Conservation (phyloP, 2,797 vertebrate genomes). For the Rhinophrynus dorsalis region DNA sequence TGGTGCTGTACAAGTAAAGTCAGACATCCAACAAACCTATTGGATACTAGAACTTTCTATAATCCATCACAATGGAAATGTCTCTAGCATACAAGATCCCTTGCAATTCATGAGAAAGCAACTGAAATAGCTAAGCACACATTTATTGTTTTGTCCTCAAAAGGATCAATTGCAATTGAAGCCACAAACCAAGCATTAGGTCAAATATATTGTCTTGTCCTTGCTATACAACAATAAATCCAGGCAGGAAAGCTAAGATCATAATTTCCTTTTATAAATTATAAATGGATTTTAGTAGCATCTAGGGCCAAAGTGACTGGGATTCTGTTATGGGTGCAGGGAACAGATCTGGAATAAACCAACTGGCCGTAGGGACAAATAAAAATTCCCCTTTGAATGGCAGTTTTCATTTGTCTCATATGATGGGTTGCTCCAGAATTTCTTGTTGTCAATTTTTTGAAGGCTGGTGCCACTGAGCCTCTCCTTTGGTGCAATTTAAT, state of each 20-base stretch:
- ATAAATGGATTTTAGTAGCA: too few relatives aligned
- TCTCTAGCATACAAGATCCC: not conserved
- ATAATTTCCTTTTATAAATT: slow-evolving; percentile 4
- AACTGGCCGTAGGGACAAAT: too few relatives aligned
- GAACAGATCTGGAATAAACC: too few relatives aligned
- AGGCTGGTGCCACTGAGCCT: not conserved
- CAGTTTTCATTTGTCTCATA: too few relatives aligned
- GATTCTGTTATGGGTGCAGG: too few relatives aligned
- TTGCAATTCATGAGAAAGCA: not conserved
- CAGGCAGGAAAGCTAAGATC: not conserved
- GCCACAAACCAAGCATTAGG: not conserved
- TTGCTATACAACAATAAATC: not conserved
- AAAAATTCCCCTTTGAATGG: too few relatives aligned
- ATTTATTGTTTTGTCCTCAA: not conserved
- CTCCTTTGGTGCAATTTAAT: not conserved
- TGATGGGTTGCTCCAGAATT: too few relatives aligned
- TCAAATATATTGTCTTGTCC: not conserved
- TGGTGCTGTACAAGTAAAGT: too few relatives aligned
- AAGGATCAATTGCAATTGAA: not conserved
- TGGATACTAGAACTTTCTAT: too few relatives aligned
- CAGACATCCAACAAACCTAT: too few relatives aligned
- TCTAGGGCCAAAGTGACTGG: not conserved
- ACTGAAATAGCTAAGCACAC: not conserved
- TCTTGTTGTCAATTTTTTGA: too few relatives aligned
- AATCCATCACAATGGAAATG: not conserved